phyloP scores from a whole-genome alignment of 2,797 vertebrate genomes.

The Sciurus vulgaris region DNA sequence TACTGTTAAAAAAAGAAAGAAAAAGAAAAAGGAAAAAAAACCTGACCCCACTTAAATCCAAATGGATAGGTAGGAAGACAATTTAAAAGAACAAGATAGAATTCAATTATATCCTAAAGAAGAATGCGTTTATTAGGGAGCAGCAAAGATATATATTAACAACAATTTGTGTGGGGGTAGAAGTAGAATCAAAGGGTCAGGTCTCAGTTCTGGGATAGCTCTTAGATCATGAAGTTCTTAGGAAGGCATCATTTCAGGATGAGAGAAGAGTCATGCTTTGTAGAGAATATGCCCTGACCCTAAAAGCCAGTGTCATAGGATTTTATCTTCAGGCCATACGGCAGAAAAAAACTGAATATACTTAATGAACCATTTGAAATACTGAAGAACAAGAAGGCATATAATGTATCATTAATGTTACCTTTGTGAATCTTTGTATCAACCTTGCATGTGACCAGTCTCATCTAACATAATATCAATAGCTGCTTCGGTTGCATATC shows the following conservation, averaged over 20 bases:
- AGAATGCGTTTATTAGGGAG: not conserved
- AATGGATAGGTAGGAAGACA: not conserved
- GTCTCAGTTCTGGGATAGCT: not conserved
- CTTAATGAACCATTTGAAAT: not conserved
- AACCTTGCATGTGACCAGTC: not conserved
- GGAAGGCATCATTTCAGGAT: not conserved
- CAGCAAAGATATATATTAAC: not conserved
- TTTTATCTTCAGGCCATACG: not conserved
- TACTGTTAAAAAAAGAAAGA: not conserved
- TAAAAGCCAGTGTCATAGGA: not conserved
- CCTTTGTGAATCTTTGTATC: not conserved
- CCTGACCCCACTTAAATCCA: conserved; percentile 26
- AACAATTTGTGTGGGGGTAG: not conserved
- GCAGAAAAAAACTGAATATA: not conserved
- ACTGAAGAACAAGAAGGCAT: not conserved
- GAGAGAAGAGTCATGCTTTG: not conserved
- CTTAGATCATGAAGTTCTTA: not conserved
- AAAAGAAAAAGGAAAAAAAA: not conserved
- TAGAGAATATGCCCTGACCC: not conserved
- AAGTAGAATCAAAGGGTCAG: not conserved
- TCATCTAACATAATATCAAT: not conserved
- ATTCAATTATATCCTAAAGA: not conserved
- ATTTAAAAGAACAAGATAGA: not conserved
- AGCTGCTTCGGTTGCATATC: not conserved
- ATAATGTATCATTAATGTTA: not conserved